Base-by-base conservation (phyloP, 1,140 invertebrate genomes). In the Holotrichia oblita region DNA sequence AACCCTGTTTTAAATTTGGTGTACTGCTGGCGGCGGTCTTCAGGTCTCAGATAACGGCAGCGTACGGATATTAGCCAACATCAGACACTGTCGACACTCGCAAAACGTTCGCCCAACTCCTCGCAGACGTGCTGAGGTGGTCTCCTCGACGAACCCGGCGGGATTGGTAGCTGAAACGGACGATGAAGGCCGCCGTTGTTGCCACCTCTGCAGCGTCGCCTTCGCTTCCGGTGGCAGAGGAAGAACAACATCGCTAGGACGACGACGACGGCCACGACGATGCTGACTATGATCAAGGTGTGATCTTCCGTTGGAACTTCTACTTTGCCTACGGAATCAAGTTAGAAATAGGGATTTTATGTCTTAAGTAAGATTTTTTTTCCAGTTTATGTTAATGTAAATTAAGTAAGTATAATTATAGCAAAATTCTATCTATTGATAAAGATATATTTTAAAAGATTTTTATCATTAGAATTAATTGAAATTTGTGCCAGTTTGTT, bases 61-160 rank as follows among this genome's bases (percentile, higher is more conserved):
- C 79, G 59, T 72, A 79, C 80, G 81, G 82, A 79, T 77, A 79
- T 75, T 78, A 84, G 83, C 83, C 83, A 83, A 80, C 86, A 88
- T 89, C 88, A 90, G 82, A 90, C 89, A 85, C 88, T 89, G 84
- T 90, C 89, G 78, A 89, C 88, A 81, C 87, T 89, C 61, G 88
- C 88, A 82, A 89, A 89, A 22, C 89, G 85, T 82, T 89, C 87
- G 79, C 89, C 88, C 14, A 89, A 83, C 78, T 89, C 88, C 81
- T 90, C 88, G 83, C 89, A 89, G 61, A 88, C 85, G 78, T 89
- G 88, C 86, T 88, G 80, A 83, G 78, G 76, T 85, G 85, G 81
- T 87, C 84, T 85, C 88, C 86, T 74, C 87, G 89, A 83, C 10
- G 84, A 83, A 79, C 83, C 84, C 78, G 80, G 84, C 3, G 89